Evolutionary conservation across 2,797 vertebrate species (phyloP), one percentile per base, ranked within the genome.

Genomic region (Hippoglossus hippoglossus): DNA sequence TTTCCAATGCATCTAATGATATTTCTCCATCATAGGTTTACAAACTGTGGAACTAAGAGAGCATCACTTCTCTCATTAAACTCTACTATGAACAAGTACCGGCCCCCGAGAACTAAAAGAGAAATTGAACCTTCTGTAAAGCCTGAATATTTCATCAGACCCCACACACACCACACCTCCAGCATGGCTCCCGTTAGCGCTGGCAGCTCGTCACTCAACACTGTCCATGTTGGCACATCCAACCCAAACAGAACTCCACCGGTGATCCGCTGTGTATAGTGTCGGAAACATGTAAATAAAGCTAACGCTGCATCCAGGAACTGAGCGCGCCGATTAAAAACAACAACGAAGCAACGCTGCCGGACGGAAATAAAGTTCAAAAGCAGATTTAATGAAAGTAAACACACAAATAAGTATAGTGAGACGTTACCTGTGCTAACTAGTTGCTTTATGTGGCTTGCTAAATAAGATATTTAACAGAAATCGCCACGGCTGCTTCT

Each of bases 111-210:
- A 36, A 36, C 1, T 15, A 49, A 15, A 41, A 31, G 12, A 62
- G 25, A 26, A 51, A 56, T 22, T 49, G 12, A 70, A 72, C 25
- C 59, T 61, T 71, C 71, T 69, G 44, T 55, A 16, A 81, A 71
- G 13, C 46, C 28, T 83, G 28, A 91, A 89, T 86, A 87, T 90
- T 91, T 90, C 11, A 91, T 41, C 71, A 84, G 73, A 52, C 69
- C 71, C 62, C 52, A 10, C 65, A 22, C 22, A 85, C 60, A 73
- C 57, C 63, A 57, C 47, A 63, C 4, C 6, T 39, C 22, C n/a
- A 46, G 44, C 22, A 50, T 15, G 53, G 28, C 49, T 77, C 73
- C 80, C 75, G 69, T 11, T 34, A 64, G 46, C 10, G 0, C 21
- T 19, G 31, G 19, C 28, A 60, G 25, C 67, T 63, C 61, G 22